Base-by-base conservation (phyloP, 2,797 vertebrate species). In the Euthynnus affinis region DNA sequence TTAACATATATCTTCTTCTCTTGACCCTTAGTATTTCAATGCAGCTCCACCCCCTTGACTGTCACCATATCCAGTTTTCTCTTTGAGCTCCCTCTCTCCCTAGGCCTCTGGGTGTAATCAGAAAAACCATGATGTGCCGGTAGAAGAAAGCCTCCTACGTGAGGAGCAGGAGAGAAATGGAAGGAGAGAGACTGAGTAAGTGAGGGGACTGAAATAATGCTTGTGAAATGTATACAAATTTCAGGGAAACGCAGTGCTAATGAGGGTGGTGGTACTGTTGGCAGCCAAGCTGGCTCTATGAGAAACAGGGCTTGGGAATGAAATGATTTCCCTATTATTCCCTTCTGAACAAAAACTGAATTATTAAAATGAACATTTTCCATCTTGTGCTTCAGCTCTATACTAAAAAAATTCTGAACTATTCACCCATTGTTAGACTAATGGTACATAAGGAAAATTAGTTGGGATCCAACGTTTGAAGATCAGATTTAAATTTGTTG, bases 291-390 rank as follows among this genome's bases (percentile, higher is more conserved):
- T 52, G 51, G 34, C 27, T 69, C n/a, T 53, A 71, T 51, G 14
- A 80, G 49, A 83, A 76, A 56, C 25, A 27, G 18, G 20, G 59
- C 40, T 75, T 75, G 55, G n/a, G 71, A 72, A 74, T 56, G 2
- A 68, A 86, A 84, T 68, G 9, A 67, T 72, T 70, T 71, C 80
- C 25, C 32, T 18, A 80, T 81, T 87, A 78, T 57, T 76, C 37
- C 34, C 49, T 77, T 83, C 73, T 74, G 72, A 85, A 79, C 44
- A 71, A 82, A 86, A 79, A 70, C 15, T 66, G 62, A 89, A 82
- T 89, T 82, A 83, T 82, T 84, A 77, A 90, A 80, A 86, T 81
- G 14, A 74, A 82, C 66, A 82, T 87, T 82, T 83, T 76, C 59
- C 77, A 77, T 86, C 74, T 76, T 72, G 42, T 22, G 8, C 29